Percentiles rank a stretch among this genome's conserved stretches.
phyloP scores from a whole-genome alignment of 1,140 invertebrate genomes.

The Xylocopa sonorina region DNA sequence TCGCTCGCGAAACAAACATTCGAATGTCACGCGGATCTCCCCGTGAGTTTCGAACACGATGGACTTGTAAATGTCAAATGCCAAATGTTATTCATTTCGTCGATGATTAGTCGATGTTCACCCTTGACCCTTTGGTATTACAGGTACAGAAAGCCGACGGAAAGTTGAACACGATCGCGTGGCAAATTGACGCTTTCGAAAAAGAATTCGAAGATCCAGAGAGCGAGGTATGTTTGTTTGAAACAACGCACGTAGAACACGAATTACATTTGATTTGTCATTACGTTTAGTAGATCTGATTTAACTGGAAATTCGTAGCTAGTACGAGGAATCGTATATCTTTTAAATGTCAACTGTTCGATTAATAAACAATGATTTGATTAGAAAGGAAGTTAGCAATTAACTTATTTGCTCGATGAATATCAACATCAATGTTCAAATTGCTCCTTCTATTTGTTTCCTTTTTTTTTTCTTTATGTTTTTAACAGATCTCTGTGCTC shows the following conservation, averaged over 20 bases:
- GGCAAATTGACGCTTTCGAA: constrained; percentile 80
- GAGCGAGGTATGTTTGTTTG: constrained; percentile 69
- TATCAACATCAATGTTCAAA: background rate
- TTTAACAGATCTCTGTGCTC: constrained; percentile 80
- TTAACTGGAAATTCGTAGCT: background rate
- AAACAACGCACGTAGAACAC: background rate
- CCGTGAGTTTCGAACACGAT: constrained; percentile 5
- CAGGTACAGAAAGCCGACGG: constrained; percentile 78
- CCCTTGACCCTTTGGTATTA: constrained; percentile 18
- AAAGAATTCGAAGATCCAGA: constrained; percentile 78
- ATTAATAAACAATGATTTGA: background rate
- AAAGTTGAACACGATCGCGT: constrained; percentile 79
- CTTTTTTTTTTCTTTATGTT: constrained; percentile 51
- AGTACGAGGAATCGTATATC: background rate
- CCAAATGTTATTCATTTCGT: background rate
- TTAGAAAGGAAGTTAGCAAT: constrained; percentile 2
- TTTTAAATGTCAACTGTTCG: background rate
- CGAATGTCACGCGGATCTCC: background rate
- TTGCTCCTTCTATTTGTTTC: constrained; percentile 44
- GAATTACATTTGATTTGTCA: background rate
- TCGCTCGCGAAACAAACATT: background rate
- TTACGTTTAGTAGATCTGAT: background rate
- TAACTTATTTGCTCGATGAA: background rate
- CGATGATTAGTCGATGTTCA: constrained; percentile 11
- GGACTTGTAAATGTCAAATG: constrained; percentile 15